phyloP scores from a whole-genome alignment of 2,888 invertebrate species.

The Agonum fuliginosum region DNA sequence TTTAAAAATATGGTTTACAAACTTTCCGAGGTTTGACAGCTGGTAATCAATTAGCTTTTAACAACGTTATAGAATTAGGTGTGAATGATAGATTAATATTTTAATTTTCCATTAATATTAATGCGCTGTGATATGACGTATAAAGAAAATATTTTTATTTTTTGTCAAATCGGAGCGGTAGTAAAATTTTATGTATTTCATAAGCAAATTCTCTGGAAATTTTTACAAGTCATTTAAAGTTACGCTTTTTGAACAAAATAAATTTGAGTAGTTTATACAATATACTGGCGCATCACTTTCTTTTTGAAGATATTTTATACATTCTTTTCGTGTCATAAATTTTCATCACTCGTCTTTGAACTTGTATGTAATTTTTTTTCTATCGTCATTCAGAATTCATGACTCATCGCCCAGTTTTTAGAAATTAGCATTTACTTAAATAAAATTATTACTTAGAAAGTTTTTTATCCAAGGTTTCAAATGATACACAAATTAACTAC shows the following conservation, averaged over 20 bases:
- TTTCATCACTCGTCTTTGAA: not conserved
- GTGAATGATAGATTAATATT: not conserved
- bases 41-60: not conserved
- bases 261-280: slow-evolving; percentile 10
- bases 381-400: not conserved
- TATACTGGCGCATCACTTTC: not conserved
- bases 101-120: not conserved
- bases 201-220: slow-evolving; percentile 1
- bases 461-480: not conserved
- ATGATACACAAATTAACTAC: not conserved
- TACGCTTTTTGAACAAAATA: not conserved
- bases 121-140: not conserved
- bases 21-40: too few species aligned
- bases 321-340: slow-evolving; percentile 8
- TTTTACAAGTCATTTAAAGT: slow-evolving; percentile 1
- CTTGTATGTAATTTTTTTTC: not conserved
- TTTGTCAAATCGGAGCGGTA: not conserved
- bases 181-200: not conserved
- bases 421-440: too few species aligned
- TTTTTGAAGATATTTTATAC: not conserved
- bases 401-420: too few species aligned
- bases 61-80: not conserved
- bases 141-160: not conserved
- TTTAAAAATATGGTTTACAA: slow-evolving; percentile 1
- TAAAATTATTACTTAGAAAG: too few species aligned